Evolutionary conservation across 2,113 vertebrate species (phyloP), one percentile per base, ranked within the genome.

Genomic region (Mustela nigripes): DNA sequence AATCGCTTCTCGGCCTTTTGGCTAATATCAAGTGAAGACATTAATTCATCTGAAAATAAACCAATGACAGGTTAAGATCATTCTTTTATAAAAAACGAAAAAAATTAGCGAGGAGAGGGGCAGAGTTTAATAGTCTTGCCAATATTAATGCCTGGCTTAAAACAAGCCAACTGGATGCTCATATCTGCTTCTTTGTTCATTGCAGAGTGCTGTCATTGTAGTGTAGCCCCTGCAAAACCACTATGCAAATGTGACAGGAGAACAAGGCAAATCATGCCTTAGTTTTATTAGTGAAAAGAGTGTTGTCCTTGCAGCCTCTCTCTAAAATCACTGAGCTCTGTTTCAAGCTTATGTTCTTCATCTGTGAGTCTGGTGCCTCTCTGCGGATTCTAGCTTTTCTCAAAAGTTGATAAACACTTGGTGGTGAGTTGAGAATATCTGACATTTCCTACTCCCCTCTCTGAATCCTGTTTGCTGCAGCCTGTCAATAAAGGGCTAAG

Each of bases 281-380:
- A 33, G 45, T 45, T 50, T 79, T 86, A 31, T 74, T 42, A 79
- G 71, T 42, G 36, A 91, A 86, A 89, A 60, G 1, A 89, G 24
- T 85, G 91, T 62, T 80, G 18, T 94, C 50, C 39, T 93, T 11
- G 19, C 6, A 79, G 26, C 48, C n/a, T 9, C 22, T 48, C 53
- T 87, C 28, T 80, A 88, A 83, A 93, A 81, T 74, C 81, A 83
- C 4, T 65, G 48, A 80, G 22, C 42, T 65, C 65, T 63, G 22
- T 83, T 45, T 89, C 36, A 87, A 50, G 88, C 42, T 48, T 82
- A 91, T 2, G 4, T 56, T 65, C 50, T 85, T 94, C 39, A 39
- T 53, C 50, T 78, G 22, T 21, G 26, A 93, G 33, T 45, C 19
- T 45, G 11, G 45, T 28, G 31, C 73, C 50, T 85, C 26, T 76